A percentile compares a stretch with the other conserved stretches of the same genome.
phyloP scores from a whole-genome alignment of 1,140 invertebrate species.

The Diachasma alloeum region DNA sequence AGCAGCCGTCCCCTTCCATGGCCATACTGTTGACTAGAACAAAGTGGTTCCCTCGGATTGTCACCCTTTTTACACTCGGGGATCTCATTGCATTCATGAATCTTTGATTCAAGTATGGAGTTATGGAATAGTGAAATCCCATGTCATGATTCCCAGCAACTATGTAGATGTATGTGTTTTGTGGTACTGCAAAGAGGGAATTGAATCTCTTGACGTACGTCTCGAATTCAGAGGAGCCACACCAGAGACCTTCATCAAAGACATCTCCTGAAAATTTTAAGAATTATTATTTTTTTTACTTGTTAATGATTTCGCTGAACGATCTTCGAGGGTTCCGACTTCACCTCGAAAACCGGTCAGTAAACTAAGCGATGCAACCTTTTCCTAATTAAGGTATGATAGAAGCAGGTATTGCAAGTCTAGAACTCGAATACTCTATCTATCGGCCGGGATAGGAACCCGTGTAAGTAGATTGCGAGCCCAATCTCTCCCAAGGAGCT shows the following conservation, averaged over 20 bases:
- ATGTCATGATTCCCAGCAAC: conserved; percentile 97
- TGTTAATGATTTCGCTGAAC: too few relatives aligned
- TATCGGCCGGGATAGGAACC: too few relatives aligned
- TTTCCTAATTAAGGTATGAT: too few relatives aligned
- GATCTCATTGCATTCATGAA: conserved; percentile 83
- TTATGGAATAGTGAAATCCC: conserved; percentile 96
- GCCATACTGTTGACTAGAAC: conserved; percentile 96
- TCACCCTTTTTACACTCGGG: conserved; percentile 76
- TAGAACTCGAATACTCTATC: too few relatives aligned
- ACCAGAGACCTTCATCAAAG: conserved; percentile 96
- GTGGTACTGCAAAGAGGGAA: conserved; percentile 79
- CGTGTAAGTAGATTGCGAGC: too few relatives aligned
- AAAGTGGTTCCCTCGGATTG: conserved; percentile 83
- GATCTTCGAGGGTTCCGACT: too few relatives aligned
- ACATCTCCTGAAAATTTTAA: conserved; percentile 97
- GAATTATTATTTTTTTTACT: too few relatives aligned
- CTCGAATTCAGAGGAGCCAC: conserved; percentile 78
- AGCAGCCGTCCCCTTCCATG: conserved; percentile 92
- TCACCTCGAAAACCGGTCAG: too few relatives aligned
- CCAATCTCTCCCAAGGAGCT: too few relatives aligned
- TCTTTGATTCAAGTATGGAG: conserved; percentile 77
- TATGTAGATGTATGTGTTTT: conserved; percentile 75
- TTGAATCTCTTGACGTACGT: conserved; percentile 83
- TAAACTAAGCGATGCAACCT: too few relatives aligned
- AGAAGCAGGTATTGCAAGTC: too few relatives aligned